phyloP scores from a whole-genome alignment of 2,797 vertebrate species.

The Microchirus variegatus region DNA sequence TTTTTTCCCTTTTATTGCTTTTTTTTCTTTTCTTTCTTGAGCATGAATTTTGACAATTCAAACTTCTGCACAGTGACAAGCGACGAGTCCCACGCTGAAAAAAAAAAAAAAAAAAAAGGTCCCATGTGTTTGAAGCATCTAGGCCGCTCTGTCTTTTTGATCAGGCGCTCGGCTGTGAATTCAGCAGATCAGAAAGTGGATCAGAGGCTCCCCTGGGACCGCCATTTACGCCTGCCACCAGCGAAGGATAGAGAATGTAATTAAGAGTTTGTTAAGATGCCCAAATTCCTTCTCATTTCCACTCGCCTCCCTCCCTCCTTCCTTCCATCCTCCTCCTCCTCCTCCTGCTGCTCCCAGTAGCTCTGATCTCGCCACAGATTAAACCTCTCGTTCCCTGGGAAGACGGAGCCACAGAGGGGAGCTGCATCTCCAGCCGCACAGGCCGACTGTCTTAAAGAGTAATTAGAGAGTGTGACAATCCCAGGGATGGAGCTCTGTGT shows the following conservation, averaged over 20 bases:
- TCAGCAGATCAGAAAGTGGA: conserved; percentile 82
- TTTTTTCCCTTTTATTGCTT: conserved; percentile 1
- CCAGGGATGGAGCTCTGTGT: conserved; percentile 29
- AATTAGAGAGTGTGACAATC: conserved; percentile 71
- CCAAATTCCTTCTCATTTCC: conserved; percentile 77
- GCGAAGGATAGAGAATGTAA: conserved; percentile 75
- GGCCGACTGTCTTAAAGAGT: conserved; percentile 76
- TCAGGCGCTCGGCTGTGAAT: conserved; percentile 76
- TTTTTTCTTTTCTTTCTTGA: neutral
- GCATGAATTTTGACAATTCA: conserved; percentile 72
- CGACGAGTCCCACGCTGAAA: conserved; percentile 64
- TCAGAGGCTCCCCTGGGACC: conserved; percentile 78
- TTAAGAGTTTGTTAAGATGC: conserved; percentile 82
- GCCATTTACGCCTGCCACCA: conserved; percentile 79
- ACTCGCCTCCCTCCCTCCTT: conserved; percentile 47
- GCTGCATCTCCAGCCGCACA: conserved; percentile 68
- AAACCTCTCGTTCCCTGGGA: conserved; percentile 71
- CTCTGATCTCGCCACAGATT: conserved; percentile 75
- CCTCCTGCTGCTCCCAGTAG: conserved; percentile 58
- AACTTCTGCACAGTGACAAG: conserved; percentile 76
- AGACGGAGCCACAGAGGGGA: conserved; percentile 58
- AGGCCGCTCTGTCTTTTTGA: conserved; percentile 81
- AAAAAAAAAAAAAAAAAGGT: conserved; percentile 70
- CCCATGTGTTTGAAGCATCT: conserved; percentile 81
- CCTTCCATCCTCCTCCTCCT: conserved; percentile 48